Evolutionary conservation across 1,140 invertebrate species (phyloP).

Genomic region (Portunus trituberculatus): DNA sequence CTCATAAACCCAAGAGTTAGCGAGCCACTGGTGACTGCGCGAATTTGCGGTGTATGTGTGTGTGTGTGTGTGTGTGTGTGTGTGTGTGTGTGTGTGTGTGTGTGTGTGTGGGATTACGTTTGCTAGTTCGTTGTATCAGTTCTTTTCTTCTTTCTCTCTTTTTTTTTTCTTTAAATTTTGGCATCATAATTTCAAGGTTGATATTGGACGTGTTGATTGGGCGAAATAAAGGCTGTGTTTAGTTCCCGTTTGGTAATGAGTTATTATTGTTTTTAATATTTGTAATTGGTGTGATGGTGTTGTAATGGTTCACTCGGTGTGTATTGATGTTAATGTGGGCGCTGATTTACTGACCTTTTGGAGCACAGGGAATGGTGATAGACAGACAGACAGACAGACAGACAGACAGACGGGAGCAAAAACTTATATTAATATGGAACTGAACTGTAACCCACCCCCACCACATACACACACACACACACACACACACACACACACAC

Average conservation of each 20-base stretch:
- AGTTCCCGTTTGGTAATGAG: too few relatives aligned
- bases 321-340: too few relatives aligned
- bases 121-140: not conserved
- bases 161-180: not conserved
- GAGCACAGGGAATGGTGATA: not conserved
- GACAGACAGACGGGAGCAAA: not conserved
- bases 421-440: too few relatives aligned
- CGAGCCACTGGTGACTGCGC: not conserved
- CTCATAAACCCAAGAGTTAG: slow-evolving; percentile 1
- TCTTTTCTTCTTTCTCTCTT: not conserved
- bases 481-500: slow-evolving; percentile 20
- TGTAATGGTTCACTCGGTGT: too few relatives aligned
- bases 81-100: slow-evolving; percentile 13
- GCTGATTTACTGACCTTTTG: too few relatives aligned
- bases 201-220: not conserved
- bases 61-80: slow-evolving; percentile 20
- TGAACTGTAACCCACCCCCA: not conserved
- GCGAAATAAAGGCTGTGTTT: not conserved
- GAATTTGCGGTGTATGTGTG: not conserved
- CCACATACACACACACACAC: not conserved
- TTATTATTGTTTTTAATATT: not conserved
- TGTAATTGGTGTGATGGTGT: too few relatives aligned
- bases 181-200: not conserved
- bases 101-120: not conserved
- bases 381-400: not conserved